phyloP scores from a whole-genome alignment of 2,113 vertebrate species.

The Gracilinanus agilis region DNA sequence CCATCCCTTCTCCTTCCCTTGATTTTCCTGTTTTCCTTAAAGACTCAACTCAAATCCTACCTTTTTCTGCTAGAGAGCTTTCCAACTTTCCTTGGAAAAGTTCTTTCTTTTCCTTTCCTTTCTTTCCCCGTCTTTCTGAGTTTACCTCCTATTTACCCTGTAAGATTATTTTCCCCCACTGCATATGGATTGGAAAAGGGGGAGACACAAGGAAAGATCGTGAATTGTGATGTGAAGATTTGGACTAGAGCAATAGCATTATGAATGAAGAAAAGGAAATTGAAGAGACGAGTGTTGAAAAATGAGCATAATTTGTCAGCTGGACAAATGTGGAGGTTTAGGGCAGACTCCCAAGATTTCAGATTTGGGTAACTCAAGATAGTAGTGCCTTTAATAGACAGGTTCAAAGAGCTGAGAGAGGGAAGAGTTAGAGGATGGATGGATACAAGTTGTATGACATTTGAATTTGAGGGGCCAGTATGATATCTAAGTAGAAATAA shows the following conservation, averaged over 20 bases:
- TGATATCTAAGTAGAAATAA: neutral
- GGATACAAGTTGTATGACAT: neutral
- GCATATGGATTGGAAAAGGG: neutral
- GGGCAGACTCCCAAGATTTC: neutral
- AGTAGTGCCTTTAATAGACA: neutral
- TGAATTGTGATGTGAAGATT: neutral
- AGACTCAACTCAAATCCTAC: neutral
- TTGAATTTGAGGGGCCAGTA: neutral
- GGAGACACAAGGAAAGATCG: neutral
- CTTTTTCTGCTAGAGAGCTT: too few species aligned
- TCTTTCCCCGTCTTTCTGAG: neutral
- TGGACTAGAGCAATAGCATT: neutral
- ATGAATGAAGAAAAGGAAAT: neutral
- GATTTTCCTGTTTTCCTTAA: too few species aligned
- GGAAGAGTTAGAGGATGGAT: neutral
- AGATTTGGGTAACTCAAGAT: neutral
- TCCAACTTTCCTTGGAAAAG: too few species aligned
- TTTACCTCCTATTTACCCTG: neutral
- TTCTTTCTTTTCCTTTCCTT: neutral
- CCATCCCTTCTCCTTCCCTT: too few species aligned
- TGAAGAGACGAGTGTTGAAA: neutral
- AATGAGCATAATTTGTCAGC: neutral
- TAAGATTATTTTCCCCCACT: neutral
- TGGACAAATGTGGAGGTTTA: neutral
- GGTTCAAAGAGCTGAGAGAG: neutral